Evolutionary conservation across 2,888 invertebrate genomes (phyloP).

Genomic region (Acheta domesticus): DNA sequence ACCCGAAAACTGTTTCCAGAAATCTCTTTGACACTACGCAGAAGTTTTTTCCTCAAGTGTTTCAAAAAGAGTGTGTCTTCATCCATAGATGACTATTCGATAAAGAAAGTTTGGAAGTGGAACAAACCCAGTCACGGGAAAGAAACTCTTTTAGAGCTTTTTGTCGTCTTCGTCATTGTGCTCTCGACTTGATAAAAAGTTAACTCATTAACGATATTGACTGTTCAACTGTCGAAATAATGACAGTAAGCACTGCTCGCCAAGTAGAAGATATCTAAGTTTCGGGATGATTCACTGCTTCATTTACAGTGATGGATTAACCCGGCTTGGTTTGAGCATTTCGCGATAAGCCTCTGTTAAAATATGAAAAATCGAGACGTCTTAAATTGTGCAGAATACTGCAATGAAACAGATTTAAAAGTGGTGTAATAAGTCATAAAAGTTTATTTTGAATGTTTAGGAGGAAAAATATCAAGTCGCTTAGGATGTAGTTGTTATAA

Average conservation of each 20-base stretch:
- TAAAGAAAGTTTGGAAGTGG: neutral
- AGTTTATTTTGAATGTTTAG: no score
- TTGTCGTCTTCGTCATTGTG: neutral
- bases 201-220: constrained; percentile 9
- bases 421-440: no score
- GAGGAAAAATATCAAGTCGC: no score
- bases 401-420: no score
- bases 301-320: neutral
- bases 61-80: neutral
- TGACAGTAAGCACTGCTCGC: neutral
- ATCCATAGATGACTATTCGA: neutral
- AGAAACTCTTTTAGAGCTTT: neutral
- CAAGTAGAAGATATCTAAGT: neutral
- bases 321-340: neutral
- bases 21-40: neutral
- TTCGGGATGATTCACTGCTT: neutral
- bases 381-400: no score
- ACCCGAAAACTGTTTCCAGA: neutral
- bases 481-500: no score
- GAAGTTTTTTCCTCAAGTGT: neutral
- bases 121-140: neutral
- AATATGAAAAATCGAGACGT: no score
- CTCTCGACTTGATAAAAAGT: neutral
- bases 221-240: neutral
- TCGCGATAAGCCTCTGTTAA: no score